These are phyloP conservation scores for Temnothorax longispinosus DNA, from an alignment of 1,140 invertebrate genomes.

Conservation along the genomic window DNA sequence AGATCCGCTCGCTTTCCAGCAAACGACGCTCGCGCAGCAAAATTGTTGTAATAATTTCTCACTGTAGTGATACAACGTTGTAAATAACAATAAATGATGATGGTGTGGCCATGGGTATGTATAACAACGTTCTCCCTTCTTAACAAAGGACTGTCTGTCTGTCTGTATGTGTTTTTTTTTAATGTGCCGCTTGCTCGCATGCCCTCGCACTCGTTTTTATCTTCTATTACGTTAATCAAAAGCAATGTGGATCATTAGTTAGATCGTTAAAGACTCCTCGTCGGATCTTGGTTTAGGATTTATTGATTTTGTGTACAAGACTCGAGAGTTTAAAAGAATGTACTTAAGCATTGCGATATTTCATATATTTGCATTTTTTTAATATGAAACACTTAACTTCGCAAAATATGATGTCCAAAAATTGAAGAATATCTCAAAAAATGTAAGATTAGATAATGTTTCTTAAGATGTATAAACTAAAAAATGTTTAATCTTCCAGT, in stretches of 20 bases:
- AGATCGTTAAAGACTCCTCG: slow-evolving; percentile 1
- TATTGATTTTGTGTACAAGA: neutral
- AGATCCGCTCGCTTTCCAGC: slow-evolving; percentile 70
- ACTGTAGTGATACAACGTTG: slow-evolving; percentile 66
- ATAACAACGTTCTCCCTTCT: slow-evolving; percentile 71
- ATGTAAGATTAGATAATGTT: neutral
- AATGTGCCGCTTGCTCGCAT: slow-evolving; percentile 63
- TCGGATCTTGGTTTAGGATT: slow-evolving; percentile 10
- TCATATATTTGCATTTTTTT: neutral
- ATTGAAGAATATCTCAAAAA: neutral
- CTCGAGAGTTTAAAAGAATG: neutral
- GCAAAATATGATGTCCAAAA: neutral
- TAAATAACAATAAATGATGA: slow-evolving; percentile 86
- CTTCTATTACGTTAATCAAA: slow-evolving; percentile 21
- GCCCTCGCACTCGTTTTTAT: slow-evolving; percentile 42
- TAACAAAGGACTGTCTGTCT: slow-evolving; percentile 61
- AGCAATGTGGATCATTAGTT: slow-evolving; percentile 23
- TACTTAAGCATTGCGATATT: neutral
- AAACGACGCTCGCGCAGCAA: slow-evolving; percentile 7
- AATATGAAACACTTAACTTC: neutral
- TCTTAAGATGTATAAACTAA: neutral
- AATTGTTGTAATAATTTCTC: slow-evolving; percentile 49
- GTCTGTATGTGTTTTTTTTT: slow-evolving; percentile 42
- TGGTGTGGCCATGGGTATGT: slow-evolving; percentile 86
- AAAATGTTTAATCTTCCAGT: neutral